Evolutionary conservation across 2,888 invertebrate genomes (phyloP).

Genomic region (Heliothis peltigera): DNA sequence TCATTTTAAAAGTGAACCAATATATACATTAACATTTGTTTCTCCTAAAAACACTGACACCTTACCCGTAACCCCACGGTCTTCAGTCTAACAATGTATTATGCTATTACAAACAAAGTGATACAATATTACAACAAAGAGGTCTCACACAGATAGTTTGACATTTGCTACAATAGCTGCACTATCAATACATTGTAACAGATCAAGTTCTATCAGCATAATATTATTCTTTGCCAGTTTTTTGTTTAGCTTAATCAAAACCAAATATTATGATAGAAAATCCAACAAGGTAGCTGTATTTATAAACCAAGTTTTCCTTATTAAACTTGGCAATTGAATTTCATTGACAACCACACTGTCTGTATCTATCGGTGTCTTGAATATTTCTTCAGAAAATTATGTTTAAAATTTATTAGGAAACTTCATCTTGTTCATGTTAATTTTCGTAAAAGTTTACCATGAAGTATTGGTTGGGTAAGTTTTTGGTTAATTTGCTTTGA

Average conservation of each 20-base stretch:
- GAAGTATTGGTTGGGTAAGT: constrained; percentile 11
- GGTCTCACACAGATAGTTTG: background rate
- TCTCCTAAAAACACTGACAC: too few relatives aligned
- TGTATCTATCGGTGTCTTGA: background rate
- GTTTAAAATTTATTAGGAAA: constrained; percentile 10
- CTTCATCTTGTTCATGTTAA: background rate
- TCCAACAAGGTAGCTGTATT: constrained; percentile 48
- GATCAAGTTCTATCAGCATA: constrained; percentile 19
- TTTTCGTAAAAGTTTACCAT: background rate
- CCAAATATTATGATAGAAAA: constrained; percentile 63
- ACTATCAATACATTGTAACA: background rate
- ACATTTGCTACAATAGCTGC: background rate
- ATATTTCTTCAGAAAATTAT: background rate
- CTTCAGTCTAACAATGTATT: too few relatives aligned
- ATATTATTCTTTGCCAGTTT: constrained; percentile 31
- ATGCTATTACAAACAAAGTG: too few relatives aligned
- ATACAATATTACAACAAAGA: background rate
- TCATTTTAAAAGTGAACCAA: too few relatives aligned
- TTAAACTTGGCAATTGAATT: constrained; percentile 10
- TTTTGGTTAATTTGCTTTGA: background rate
- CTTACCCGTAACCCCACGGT: too few relatives aligned
- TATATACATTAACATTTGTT: too few relatives aligned
- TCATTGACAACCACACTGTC: constrained; percentile 26
- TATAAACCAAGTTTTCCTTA: constrained; percentile 45
- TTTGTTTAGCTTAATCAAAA: constrained; percentile 1